phyloP scores from a whole-genome alignment of 2,888 invertebrate species.

The Orthosia gracilis region DNA sequence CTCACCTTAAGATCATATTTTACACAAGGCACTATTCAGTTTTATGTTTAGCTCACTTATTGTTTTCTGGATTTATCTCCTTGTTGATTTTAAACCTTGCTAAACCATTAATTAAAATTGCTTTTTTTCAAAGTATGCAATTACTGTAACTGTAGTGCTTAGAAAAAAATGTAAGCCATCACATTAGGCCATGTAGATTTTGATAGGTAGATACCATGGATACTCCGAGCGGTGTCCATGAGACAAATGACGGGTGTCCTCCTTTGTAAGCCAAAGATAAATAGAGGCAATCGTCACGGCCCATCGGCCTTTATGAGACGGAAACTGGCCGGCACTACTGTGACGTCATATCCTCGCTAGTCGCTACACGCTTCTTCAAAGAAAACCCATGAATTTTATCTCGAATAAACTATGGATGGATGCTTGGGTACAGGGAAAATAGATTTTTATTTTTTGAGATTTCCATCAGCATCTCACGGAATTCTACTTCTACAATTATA shows the following conservation, averaged over 20 bases:
- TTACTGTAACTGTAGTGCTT: too few relatives aligned
- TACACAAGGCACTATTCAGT: neutral
- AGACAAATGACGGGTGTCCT: conserved; percentile 59
- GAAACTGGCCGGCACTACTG: conserved; percentile 78
- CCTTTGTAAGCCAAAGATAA: conserved; percentile 79
- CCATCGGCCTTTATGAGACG: conserved; percentile 80
- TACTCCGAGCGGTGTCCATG: conserved; percentile 51
- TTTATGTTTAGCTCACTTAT: neutral
- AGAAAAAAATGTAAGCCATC: neutral
- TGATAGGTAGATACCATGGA: neutral
- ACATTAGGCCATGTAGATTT: conserved; percentile 20
- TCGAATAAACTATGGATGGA: conserved; percentile 12
- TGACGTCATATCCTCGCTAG: conserved; percentile 48
- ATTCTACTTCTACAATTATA: neutral
- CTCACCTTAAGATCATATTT: neutral
- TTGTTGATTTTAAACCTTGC: neutral
- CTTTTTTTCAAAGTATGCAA: neutral
- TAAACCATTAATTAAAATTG: neutral
- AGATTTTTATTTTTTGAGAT: neutral
- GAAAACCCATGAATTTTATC: conserved; percentile 33
- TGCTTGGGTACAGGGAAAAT: conserved; percentile 2
- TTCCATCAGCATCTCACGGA: neutral
- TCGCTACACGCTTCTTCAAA: conserved; percentile 31
- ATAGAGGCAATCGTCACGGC: conserved; percentile 82
- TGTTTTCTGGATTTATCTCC: neutral